Percentiles rank a stretch among this genome's conserved stretches.
phyloP scores from a whole-genome alignment of 2,113 vertebrate genomes.

The Pyxicephalus adspersus region DNA sequence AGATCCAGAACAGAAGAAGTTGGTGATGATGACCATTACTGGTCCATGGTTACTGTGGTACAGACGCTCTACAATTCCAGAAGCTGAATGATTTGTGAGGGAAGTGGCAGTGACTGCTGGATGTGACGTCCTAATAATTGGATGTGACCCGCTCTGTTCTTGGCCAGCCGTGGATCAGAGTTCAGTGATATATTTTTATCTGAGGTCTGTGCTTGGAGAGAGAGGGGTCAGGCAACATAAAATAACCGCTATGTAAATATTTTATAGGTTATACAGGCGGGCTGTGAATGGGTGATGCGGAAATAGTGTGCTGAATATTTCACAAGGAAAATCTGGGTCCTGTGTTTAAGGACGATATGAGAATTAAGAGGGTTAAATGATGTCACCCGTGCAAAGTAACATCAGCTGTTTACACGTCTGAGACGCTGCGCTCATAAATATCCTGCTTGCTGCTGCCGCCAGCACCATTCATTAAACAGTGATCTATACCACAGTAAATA shows the following conservation, averaged over 20 bases:
- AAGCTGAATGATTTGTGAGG: not conserved
- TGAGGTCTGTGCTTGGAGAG: no score
- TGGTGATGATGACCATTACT: no score
- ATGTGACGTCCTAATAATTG: not conserved
- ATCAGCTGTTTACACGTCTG: conserved; percentile 16
- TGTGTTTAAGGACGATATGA: not conserved
- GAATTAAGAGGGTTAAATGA: conserved; percentile 46
- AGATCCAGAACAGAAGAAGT: no score
- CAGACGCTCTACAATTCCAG: no score
- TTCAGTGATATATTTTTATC: not conserved
- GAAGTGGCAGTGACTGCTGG: not conserved
- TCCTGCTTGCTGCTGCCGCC: not conserved
- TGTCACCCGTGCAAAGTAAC: conserved; percentile 23
- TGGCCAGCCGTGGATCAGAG: not conserved
- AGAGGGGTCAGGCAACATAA: not conserved
- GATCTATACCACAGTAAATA: not conserved
- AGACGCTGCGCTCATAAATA: not conserved
- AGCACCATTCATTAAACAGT: not conserved
- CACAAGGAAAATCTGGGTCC: conserved; percentile 27
- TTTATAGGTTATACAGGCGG: conserved; percentile 9
- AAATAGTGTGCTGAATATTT: conserved; percentile 32
- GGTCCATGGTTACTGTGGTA: no score
- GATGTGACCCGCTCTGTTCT: not conserved
- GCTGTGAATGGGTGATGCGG: not conserved
- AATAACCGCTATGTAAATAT: conserved; percentile 26